Percentiles rank a stretch among this genome's conserved stretches.
Evolutionary conservation across 2,797 vertebrate species (phyloP).

Genomic region (Epinephelus coioides): DNA sequence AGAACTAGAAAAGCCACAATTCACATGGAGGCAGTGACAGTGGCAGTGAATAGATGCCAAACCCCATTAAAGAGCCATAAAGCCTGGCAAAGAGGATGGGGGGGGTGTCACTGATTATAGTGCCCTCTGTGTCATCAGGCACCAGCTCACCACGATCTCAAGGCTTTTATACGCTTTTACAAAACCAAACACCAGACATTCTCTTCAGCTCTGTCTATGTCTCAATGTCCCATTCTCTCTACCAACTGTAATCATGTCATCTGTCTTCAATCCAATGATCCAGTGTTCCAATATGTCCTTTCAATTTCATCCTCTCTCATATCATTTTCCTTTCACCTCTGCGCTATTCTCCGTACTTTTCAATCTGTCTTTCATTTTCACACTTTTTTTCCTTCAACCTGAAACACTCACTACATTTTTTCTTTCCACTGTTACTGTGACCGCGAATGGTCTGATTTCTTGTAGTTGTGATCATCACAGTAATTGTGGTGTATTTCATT

Average conservation of each 20-base stretch:
- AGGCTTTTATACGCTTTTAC: constrained; percentile 5
- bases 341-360: constrained; percentile 6
- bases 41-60: constrained; percentile 1
- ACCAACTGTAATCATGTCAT: neutral
- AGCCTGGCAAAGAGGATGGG: neutral
- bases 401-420: neutral
- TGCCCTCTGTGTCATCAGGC: constrained; percentile 7
- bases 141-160: neutral
- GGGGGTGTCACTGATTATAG: neutral
- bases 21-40: neutral
- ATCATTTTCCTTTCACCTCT: constrained; percentile 34
- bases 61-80: constrained; percentile 36
- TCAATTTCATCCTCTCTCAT: neutral
- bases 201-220: neutral
- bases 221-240: constrained; percentile 2
- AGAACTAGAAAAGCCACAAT: neutral
- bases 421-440: constrained; percentile 33
- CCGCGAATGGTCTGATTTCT: constrained; percentile 11
- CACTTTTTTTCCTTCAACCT: neutral
- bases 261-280: neutral
- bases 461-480: neutral
- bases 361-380: constrained; percentile 19
- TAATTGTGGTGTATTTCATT: constrained; percentile 4
- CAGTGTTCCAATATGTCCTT: neutral
- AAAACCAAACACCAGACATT: neutral